Base-by-base conservation (phyloP, 2,113 vertebrate genomes). In the Coptodon bakossiorum region DNA sequence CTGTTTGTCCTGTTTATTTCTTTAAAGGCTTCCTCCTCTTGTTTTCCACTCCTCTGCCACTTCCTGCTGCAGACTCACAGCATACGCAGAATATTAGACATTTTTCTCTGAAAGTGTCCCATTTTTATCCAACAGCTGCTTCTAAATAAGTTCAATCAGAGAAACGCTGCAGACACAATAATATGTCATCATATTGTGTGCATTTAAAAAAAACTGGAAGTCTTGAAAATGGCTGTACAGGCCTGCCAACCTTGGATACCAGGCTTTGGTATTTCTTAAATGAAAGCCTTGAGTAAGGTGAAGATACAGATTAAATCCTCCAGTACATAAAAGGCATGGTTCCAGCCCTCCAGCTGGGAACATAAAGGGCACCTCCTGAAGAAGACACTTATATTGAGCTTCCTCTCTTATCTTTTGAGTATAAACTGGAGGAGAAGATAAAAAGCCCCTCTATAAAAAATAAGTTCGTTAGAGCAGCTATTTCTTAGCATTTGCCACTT, bases 391-490 rank as follows among this genome's bases (percentile, higher is more conserved):
- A 4, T 14, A 76, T 29, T 2, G 1, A 48, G 43, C 24, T 76
- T 76, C 43, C 43, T 5, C 43, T 29, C 0, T 48, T 7, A 29
- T 76, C 24, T 7, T 29, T 7, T 29, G 24, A 76, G 14, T 29
- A 76, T 76, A 17, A 48, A 76, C 40, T 73, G 22, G 53, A 54
- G 53, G 9, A 24, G n/a, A 73, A 73, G 13, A 45, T 48, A 43
- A 76, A 48, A 29, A 76, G 24, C 1, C 24, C 45, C 24, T 76
- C 68, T 6, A 48, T 43, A 11, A 76, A 48, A 2, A 38, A 29
- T 2, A n/a, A 1, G 73, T 6, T 29, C 17, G 0, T 50, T 50
- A 52, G 73, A 31, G 45, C 0, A 0, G 17, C 27, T 50, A 3
- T 50, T 50, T 78, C 73, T 50, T 0, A 13, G 45, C 10, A 10